Evolutionary conservation across 2,888 invertebrate genomes (phyloP).

Genomic region (Pammene aurita): DNA sequence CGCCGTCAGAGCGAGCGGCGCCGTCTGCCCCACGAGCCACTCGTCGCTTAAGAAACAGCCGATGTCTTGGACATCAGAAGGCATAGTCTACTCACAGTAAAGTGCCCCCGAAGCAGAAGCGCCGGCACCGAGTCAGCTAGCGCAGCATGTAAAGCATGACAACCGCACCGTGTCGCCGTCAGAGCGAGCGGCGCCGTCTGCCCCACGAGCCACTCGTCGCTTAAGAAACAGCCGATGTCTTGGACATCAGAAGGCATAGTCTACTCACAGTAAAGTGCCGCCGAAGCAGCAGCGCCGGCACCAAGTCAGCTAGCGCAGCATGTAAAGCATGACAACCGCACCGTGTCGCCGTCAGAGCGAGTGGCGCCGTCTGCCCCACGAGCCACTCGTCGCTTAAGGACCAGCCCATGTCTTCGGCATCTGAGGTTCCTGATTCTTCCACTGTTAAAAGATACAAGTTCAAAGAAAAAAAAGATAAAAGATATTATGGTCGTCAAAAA

Average conservation of each 20-base stretch:
- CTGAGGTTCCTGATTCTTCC: slow-evolving; percentile 74
- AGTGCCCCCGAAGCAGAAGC: slow-evolving; percentile 63
- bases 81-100: slow-evolving; percentile 59
- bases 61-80: no score
- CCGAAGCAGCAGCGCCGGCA: slow-evolving; percentile 62
- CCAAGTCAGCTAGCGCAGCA: slow-evolving; percentile 62
- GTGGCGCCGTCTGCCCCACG: slow-evolving; percentile 63
- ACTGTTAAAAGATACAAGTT: slow-evolving; percentile 50
- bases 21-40: no score
- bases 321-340: slow-evolving; percentile 57
- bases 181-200: slow-evolving; percentile 65
- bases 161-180: slow-evolving; percentile 56
- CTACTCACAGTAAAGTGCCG: slow-evolving; percentile 67
- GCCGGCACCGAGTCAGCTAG: slow-evolving; percentile 66
- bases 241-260: background rate
- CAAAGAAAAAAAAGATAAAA: no score
- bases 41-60: no score
- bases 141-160: slow-evolving; percentile 57
- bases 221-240: slow-evolving; percentile 60
- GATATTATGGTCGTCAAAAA: no score
- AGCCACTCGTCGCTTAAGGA: slow-evolving; percentile 68
- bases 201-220: slow-evolving; percentile 46
- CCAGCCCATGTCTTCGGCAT: slow-evolving; percentile 69
- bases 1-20: no score
- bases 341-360: slow-evolving; percentile 59